These are phyloP conservation scores for Crocodylus rhombifer DNA, from an alignment of 2,797 vertebrate genomes.

Conservation along the genomic window DNA sequence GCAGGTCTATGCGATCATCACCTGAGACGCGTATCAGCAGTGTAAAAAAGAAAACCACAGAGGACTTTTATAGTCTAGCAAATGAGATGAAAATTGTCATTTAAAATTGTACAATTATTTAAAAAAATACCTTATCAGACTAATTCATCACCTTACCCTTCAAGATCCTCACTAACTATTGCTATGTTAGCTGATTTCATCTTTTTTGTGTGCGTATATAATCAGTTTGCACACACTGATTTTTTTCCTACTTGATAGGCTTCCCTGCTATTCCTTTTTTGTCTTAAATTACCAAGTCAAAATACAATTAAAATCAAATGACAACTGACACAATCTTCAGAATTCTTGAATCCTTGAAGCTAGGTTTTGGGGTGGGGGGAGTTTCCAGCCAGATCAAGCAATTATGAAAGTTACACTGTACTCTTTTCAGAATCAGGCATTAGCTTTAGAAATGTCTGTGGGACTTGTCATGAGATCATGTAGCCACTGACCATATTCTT, in stretches of 20 bases:
- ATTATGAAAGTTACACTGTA: neutral
- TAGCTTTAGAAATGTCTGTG: neutral
- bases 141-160: neutral
- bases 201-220: neutral
- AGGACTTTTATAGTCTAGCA: neutral
- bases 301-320: constrained; percentile 1
- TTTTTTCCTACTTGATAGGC: neutral
- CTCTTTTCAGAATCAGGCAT: neutral
- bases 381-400: neutral
- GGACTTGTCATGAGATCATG: neutral
- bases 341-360: too few species aligned
- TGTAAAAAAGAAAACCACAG: neutral
- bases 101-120: neutral
- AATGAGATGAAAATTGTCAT: neutral
- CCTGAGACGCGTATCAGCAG: constrained; percentile 40
- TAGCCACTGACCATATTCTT: neutral
- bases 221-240: neutral
- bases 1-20: neutral
- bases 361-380: too few species aligned
- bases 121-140: neutral
- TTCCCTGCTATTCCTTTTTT: neutral
- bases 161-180: neutral
- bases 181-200: neutral
- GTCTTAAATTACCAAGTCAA: neutral
- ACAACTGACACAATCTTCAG: too few species aligned